Conservation (phyloP, 1,140 invertebrate species). For the Drosophila rhopaloa region DNA sequence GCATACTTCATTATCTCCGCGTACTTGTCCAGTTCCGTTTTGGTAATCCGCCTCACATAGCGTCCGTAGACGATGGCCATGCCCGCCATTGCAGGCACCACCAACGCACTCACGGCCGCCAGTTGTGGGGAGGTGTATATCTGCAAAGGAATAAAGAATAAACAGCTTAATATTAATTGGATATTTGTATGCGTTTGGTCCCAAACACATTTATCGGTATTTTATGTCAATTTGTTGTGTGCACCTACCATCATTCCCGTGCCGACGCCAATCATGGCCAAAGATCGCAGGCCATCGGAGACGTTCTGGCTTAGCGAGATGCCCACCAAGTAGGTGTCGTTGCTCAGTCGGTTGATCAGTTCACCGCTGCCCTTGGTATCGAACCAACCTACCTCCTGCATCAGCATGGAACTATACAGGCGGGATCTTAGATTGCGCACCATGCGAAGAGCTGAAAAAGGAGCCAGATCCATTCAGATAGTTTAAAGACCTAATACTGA, state of each 20-base stretch:
- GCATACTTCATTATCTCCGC: conserved; percentile 93
- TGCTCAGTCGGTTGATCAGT: conserved; percentile 94
- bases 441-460: conserved; percentile 87
- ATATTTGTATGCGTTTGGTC: no score
- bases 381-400: conserved; percentile 97
- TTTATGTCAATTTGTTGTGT: no score
- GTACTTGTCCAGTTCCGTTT: conserved; percentile 92
- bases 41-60: conserved; percentile 94
- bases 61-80: conserved; percentile 95
- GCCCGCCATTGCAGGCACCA: conserved; percentile 95
- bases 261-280: conserved; percentile 93
- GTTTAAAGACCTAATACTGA: no score
- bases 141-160: conserved; percentile 79
- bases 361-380: conserved; percentile 97
- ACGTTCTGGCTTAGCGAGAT: conserved; percentile 96
- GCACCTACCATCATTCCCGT: conserved; percentile 95
- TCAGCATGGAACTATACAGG: conserved; percentile 93
- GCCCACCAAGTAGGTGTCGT: conserved; percentile 96
- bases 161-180: no score
- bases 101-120: conserved; percentile 92
- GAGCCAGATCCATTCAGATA: no score
- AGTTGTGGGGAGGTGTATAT: conserved; percentile 96
- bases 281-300: conserved; percentile 95
- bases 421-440: conserved; percentile 92
- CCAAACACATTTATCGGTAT: no score